These are phyloP conservation scores for Peromyscus maniculatus DNA, from an alignment of 2,113 vertebrate species.

Conservation along the genomic window DNA sequence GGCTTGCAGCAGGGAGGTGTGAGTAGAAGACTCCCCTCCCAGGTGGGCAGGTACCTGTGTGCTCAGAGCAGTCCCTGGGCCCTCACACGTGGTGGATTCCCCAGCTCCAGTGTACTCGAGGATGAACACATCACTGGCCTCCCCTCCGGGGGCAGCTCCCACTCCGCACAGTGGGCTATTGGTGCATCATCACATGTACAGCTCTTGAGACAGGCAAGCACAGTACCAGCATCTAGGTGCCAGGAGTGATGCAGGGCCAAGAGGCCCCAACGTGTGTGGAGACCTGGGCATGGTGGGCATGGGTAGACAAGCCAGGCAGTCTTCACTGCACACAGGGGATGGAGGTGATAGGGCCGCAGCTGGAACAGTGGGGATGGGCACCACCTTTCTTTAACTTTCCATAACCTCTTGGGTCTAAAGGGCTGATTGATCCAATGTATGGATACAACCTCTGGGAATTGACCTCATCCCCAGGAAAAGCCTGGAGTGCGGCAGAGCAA, in stretches of 20 bases:
- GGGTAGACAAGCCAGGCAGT: no score
- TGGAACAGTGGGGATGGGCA: not conserved
- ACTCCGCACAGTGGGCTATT: not conserved
- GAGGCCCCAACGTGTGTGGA: no score
- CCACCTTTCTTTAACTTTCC: not conserved
- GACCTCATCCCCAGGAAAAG: accelerated
- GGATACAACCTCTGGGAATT: accelerated
- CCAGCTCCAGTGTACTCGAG: not conserved
- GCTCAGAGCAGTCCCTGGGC: not conserved
- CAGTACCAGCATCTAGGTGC: not conserved
- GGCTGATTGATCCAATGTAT: accelerated
- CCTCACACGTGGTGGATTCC: no score
- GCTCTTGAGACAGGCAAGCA: accelerated
- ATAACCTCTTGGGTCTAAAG: not conserved
- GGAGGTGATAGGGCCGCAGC: not conserved
- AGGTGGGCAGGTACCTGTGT: not conserved
- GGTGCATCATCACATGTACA: accelerated
- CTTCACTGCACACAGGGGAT: no score
- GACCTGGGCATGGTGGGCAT: not conserved
- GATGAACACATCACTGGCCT: not conserved
- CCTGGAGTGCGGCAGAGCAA: accelerated
- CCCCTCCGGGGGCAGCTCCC: not conserved
- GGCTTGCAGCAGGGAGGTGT: not conserved
- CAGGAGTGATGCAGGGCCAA: not conserved
- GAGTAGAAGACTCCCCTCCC: accelerated